These are phyloP conservation scores for Dascillus cervinus DNA, from an alignment of 2,888 invertebrate genomes.

Conservation along the genomic window DNA sequence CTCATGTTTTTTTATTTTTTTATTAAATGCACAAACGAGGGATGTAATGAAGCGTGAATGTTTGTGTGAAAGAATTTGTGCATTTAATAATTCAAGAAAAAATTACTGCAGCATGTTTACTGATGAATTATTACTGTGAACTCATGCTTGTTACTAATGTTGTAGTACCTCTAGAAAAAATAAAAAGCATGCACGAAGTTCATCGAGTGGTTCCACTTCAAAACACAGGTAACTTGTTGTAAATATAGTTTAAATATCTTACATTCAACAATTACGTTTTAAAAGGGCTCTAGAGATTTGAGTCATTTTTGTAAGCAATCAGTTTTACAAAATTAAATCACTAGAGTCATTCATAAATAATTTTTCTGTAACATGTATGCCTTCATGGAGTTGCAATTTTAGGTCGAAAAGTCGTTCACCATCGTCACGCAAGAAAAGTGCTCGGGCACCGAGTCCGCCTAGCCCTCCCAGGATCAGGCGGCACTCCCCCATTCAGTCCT, in stretches of 20 bases:
- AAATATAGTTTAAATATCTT: neutral
- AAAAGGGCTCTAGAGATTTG: neutral
- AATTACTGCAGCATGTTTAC: too few relatives aligned
- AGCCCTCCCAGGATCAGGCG: constrained; percentile 39
- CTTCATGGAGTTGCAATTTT: constrained; percentile 22
- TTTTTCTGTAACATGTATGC: neutral
- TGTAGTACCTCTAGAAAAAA: constrained; percentile 42
- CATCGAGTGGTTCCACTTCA: constrained; percentile 38
- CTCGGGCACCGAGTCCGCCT: constrained; percentile 35
- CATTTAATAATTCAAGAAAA: constrained; percentile 13
- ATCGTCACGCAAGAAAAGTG: constrained; percentile 34
- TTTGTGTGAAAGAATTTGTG: too few relatives aligned
- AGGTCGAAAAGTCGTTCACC: constrained; percentile 42
- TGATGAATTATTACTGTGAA: too few relatives aligned
- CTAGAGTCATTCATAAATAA: neutral
- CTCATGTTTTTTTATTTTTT: constrained; percentile 1
- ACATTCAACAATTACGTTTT: neutral
- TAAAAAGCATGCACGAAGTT: constrained; percentile 42
- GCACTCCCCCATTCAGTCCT: constrained; percentile 35
- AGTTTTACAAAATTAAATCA: neutral
- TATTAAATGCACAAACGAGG: constrained; percentile 14
- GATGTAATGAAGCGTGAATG: neutral
- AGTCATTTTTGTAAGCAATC: neutral
- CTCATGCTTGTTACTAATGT: constrained; percentile 30
- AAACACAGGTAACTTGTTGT: constrained; percentile 35